Conservation (phyloP, 2,113 vertebrate species). For the Prionailurus viverrinus region DNA sequence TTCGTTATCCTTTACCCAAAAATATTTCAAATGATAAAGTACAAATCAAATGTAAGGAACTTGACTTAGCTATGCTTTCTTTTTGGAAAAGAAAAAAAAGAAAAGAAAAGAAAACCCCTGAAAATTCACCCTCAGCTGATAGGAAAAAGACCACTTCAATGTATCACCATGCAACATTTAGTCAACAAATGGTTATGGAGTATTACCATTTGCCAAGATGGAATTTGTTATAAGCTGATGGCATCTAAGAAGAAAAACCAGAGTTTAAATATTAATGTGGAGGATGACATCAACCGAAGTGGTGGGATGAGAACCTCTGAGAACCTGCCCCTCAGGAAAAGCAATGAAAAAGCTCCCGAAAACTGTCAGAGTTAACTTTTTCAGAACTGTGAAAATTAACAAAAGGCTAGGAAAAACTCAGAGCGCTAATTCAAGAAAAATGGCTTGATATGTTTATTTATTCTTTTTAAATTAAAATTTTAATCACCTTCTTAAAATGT, state of each 20-base stretch:
- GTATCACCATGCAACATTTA: not conserved
- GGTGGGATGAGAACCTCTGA: not conserved
- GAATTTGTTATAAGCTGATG: not conserved
- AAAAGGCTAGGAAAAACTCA: not conserved
- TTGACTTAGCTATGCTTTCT: not conserved
- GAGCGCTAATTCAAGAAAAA: not conserved
- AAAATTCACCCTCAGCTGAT: not conserved
- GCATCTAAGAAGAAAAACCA: not conserved
- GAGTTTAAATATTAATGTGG: not conserved
- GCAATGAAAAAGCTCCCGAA: not conserved
- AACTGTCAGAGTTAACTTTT: not conserved
- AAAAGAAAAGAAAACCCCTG: not conserved
- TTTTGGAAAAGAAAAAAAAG: not conserved
- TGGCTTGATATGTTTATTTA: not conserved
- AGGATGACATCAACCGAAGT: not conserved
- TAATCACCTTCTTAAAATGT: not conserved
- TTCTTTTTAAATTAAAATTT: not conserved
- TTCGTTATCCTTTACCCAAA: not conserved
- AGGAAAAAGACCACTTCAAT: not conserved
- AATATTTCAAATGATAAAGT: not conserved
- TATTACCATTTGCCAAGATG: not conserved
- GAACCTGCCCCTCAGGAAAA: not conserved
- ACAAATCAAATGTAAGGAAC: not conserved
- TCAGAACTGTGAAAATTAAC: not conserved
- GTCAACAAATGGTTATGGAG: not conserved